Conservation (phyloP, 2,888 invertebrate genomes). For the Sclerodermus sp. region DNA sequence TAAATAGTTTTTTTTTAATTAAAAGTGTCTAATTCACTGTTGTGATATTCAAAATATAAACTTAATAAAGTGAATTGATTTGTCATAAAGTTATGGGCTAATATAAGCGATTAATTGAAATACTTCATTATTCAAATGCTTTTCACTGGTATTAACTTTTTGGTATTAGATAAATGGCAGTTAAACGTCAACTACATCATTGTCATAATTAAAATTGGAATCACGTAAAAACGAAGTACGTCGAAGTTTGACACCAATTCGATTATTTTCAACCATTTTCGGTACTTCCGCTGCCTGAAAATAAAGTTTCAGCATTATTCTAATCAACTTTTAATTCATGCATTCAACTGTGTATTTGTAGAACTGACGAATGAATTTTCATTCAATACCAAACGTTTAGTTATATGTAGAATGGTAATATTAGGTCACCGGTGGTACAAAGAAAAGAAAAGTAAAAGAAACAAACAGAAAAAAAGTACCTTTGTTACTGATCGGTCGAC, state of each 20-base stretch:
- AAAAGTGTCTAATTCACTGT: too few species aligned
- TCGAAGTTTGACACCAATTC: constrained; percentile 48
- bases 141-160: constrained; percentile 44
- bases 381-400: too few species aligned
- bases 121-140: constrained; percentile 6
- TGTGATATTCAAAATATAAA: too few species aligned
- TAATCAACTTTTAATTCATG: background rate
- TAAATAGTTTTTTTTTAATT: too few species aligned
- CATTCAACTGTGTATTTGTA: too few species aligned
- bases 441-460: constrained; percentile 5
- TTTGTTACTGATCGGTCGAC: constrained; percentile 46
- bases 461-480: constrained; percentile 41
- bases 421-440: too few species aligned
- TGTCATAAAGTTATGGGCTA: too few species aligned
- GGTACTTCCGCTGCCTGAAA: constrained; percentile 51
- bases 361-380: too few species aligned
- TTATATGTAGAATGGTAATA: too few species aligned
- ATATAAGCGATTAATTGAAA: too few species aligned
- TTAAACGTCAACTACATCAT: constrained; percentile 54
- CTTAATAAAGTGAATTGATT: too few species aligned
- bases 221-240: constrained; percentile 55
- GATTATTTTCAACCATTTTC: constrained; percentile 54
- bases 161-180: constrained; percentile 36
- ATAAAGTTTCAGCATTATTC: background rate
- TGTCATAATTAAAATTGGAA: constrained; percentile 56